Conservation (phyloP, 53 echinoderm and acorn worm genomes). For the Apostichopus leukothele region DNA sequence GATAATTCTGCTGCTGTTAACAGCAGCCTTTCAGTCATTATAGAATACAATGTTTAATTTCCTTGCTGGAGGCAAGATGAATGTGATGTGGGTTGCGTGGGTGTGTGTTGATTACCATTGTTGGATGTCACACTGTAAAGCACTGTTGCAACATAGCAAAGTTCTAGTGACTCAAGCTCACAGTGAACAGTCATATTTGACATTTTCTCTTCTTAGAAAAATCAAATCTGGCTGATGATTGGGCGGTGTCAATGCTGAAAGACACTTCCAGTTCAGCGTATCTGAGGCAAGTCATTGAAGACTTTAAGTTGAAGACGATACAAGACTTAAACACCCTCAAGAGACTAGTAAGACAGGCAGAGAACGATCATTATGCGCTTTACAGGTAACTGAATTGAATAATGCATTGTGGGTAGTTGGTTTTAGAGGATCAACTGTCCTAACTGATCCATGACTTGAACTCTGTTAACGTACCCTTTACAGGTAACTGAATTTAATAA, state of each 20-base stretch:
- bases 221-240: slow-evolving; percentile 83
- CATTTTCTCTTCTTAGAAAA: slow-evolving; percentile 61
- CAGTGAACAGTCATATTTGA: no score
- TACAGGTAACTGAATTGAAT: slow-evolving; percentile 65
- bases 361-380: slow-evolving; percentile 96
- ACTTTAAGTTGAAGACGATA: slow-evolving; percentile 92
- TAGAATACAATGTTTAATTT: no score
- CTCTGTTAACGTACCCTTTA: slow-evolving; percentile 95
- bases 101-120: no score
- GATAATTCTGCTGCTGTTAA: no score
- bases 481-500: slow-evolving; percentile 53
- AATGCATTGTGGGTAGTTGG: no score
- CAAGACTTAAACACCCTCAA: slow-evolving; percentile 96
- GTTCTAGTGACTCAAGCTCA: no score
- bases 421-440: no score
- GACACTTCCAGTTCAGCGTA: slow-evolving; percentile 65
- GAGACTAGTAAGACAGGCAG: slow-evolving; percentile 89
- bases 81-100: no score
- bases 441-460: slow-evolving; percentile 83
- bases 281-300: slow-evolving; percentile 94
- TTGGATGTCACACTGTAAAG: no score
- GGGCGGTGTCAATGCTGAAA: slow-evolving; percentile 72
- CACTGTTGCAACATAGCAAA: no score
- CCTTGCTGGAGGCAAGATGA: no score
- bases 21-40: no score